Base-by-base conservation (phyloP, 2,797 vertebrate species). In the Geotrypetes seraphini region DNA sequence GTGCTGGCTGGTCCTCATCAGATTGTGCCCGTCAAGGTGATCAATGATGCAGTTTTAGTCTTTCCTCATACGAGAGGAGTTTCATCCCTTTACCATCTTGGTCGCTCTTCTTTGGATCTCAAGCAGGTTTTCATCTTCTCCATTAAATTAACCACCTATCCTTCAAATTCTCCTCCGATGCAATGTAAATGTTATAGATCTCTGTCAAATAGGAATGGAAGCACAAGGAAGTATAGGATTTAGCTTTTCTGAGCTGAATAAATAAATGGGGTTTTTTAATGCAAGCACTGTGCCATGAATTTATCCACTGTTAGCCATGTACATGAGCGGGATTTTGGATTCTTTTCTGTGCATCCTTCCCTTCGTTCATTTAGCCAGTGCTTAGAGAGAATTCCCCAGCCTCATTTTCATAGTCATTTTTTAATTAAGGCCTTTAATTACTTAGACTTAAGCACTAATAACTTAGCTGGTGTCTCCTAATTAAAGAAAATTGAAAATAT, bases 371-470 rank as follows among this genome's bases (percentile, higher is more conserved):
- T 25, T 49, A 36, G 44, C 40, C 31, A 49, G 46, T 47, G 28
- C 30, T 47, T 7, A 19, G 22, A 56, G 45, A 2, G 33, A 24
- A 19, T 58, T 50, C n/a, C 19, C 16, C 16, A 48, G 5, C 48
- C 28, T 55, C 10, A 42, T 44, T 63, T 53, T 8, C 10, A 48
- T 51, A 12, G 16, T 49, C 62, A 25, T 31, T 65, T 68, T 63
- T 48, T 59, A 63, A 65, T 47, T 57, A 53, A 21, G 11, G 31
- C 34, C 18, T 29, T 45, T 56, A 57, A 53, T 60, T 57, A 46
- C 25, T 23, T 5, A 31, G 18, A 27, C 22, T 62, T 56, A 21
- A n/a, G 47, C 47, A 47, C 16, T 49, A 31, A 36, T 44, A 54
- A 16, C 28, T 25, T 28, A 44, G 38, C 33, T 43, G 50, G 29